Evolutionary conservation across 2,113 vertebrate genomes (phyloP).

Genomic region (Chionodraco myersi): DNA sequence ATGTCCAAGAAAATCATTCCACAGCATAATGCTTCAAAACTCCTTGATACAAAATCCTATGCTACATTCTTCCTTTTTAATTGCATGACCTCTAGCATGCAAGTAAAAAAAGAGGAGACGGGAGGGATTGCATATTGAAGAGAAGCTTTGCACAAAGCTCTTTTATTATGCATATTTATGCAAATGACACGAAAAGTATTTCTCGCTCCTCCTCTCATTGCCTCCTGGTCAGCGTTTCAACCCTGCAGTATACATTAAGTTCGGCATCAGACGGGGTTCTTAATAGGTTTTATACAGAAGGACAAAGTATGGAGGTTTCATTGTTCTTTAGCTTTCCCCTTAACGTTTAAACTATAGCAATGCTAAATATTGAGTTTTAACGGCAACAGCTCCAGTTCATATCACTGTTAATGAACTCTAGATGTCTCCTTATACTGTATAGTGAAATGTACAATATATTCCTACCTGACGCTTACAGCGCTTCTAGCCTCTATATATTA

Average conservation of each 20-base stretch:
- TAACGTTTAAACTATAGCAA: conserved; percentile 44
- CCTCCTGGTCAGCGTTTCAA: conserved; percentile 67
- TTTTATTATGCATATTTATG: conserved; percentile 83
- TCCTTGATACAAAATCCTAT: conserved; percentile 28
- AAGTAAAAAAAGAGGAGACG: conserved; percentile 39
- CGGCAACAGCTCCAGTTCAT: conserved; percentile 22
- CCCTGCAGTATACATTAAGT: conserved; percentile 42
- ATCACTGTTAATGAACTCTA: conserved; percentile 54
- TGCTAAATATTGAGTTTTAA: conserved; percentile 38
- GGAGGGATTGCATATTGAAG: conserved; percentile 71
- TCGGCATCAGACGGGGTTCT: not conserved
- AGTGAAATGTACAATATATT: conserved; percentile 39
- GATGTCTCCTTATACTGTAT: conserved; percentile 46
- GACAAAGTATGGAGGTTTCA: conserved; percentile 20
- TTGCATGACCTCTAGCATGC: conserved; percentile 73
- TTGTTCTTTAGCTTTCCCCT: conserved; percentile 29
- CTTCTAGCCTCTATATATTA: conserved; percentile 51
- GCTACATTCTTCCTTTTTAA: conserved; percentile 68
- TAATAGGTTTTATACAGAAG: conserved; percentile 38
- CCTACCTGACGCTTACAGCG: conserved; percentile 41
- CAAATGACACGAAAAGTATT: conserved; percentile 68
- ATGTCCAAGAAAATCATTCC: conserved; percentile 47
- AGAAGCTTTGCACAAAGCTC: conserved; percentile 67
- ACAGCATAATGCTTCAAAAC: conserved; percentile 46
- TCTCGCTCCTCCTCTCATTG: conserved; percentile 68